These are phyloP conservation scores for Bombus breviceps DNA, from an alignment of 1,140 invertebrate species.

Conservation along the genomic window DNA sequence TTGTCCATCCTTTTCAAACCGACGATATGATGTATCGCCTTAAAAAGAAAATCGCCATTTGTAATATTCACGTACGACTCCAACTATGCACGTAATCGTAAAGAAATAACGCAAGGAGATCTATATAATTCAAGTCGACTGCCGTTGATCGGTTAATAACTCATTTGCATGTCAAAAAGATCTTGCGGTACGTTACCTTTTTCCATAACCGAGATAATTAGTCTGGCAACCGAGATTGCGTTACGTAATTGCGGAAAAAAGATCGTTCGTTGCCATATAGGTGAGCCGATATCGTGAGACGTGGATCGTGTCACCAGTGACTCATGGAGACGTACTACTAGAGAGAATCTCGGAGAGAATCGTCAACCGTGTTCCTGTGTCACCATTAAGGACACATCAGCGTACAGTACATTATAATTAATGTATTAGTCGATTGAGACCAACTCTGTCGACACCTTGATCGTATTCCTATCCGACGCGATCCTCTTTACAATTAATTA, in stretches of 20 bases:
- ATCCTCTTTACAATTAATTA: not conserved
- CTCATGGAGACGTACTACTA: not conserved
- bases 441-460: not conserved
- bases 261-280: constrained; percentile 27
- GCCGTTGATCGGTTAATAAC: not conserved
- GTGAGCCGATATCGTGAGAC: constrained; percentile 12
- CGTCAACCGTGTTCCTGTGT: constrained; percentile 6
- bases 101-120: not conserved
- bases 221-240: not conserved
- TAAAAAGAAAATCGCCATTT: not conserved
- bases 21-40: not conserved
- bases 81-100: not conserved
- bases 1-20: not conserved
- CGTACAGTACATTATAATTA: not conserved
- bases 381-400: constrained; percentile 1
- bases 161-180: not conserved
- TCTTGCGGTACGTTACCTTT: not conserved
- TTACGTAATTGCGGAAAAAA: constrained; percentile 37
- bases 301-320: constrained; percentile 8
- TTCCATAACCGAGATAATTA: constrained; percentile 26
- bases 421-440: constrained; percentile 24
- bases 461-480: not conserved
- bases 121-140: not conserved
- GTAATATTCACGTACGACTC: too few relatives aligned
- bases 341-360: constrained; percentile 1